Evolutionary conservation across 2,113 vertebrate species (phyloP), one percentile per base, ranked within the genome.

Genomic region (Bubo blakistoni): DNA sequence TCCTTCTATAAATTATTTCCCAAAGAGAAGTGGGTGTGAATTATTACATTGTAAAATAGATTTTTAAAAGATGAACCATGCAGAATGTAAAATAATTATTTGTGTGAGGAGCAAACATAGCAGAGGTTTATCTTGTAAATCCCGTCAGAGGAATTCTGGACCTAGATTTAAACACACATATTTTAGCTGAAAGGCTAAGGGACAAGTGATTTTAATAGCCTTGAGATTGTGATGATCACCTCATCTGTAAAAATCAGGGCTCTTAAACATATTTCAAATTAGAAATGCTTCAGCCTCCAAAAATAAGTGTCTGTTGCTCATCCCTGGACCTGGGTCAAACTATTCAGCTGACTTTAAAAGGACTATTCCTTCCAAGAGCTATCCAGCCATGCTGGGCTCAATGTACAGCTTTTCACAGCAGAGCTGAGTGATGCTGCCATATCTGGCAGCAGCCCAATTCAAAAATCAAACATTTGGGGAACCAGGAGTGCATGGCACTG

Each of bases 11-110:
- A 95, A 90, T 52, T 42, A 71, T 73, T 92, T 96, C 59, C 84
- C 71, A 85, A 92, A 83, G 71, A 91, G 57, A 92, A 91, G 42
- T 76, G 65, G 29, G 73, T 82, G 84, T 92, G 89, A 94, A 86
- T 93, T 81, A 90, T 54, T 76, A 49, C 87, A 78, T 4, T 83
- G 71, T 82, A 96, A 96, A 95, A 88, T 20, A 76, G 58, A 55
- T 82, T 94, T 91, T 95, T 91, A 59, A 82, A 95, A 95, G 58
- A 85, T 88, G 78, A 85, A 69, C 77, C 46, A 18, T 52, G 66
- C 47, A 0, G 17, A 70, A 42, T 22, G 25, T 83, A 74, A 86
- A 88, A 88, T 14, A 91, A 63, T 29, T 51, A 22, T 46, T 91
- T 2, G 3, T 72, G 55, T 73, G 55, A 92, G 57, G 30, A 81